A percentile compares a stretch with the other conserved stretches of the same genome.
Conservation (phyloP, 2,888 invertebrate genomes). For the Tinea pellionella region DNA sequence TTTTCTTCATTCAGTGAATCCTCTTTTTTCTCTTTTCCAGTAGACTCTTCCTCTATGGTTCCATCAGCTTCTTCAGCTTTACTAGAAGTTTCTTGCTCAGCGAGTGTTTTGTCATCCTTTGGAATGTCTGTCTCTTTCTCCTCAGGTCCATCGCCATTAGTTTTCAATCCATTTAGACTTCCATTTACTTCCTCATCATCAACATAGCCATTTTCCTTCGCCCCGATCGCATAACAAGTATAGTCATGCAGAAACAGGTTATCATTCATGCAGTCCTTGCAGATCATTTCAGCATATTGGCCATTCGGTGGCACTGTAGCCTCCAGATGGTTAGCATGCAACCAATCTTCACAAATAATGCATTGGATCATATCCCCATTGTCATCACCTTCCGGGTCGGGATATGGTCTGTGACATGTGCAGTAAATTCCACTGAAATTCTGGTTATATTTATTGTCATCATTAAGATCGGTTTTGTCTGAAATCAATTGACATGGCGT, state of each 20-base stretch:
- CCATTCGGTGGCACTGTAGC: constrained; percentile 66
- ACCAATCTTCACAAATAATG: constrained; percentile 97
- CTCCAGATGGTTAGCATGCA: constrained; percentile 83
- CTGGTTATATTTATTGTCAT: constrained; percentile 86
- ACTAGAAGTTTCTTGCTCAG: constrained; percentile 32
- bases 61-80: constrained; percentile 10
- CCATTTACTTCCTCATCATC: not conserved
- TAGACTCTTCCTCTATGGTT: not conserved
- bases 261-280: constrained; percentile 80
- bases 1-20: constrained; percentile 14
- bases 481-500: constrained; percentile 76
- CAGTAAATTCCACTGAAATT: constrained; percentile 96
- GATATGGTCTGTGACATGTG: constrained; percentile 91
- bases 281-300: constrained; percentile 85
- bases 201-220: constrained; percentile 12
- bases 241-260: constrained; percentile 82
- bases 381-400: constrained; percentile 90
- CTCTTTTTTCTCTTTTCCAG: not conserved
- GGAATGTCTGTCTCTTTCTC: constrained; percentile 25
- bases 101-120: constrained; percentile 28
- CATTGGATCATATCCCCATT: constrained; percentile 98
- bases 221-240: constrained; percentile 53
- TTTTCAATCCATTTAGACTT: not conserved
- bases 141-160: not conserved
- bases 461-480: constrained; percentile 74